phyloP scores from a whole-genome alignment of 2,888 invertebrate species.

The Drosophila parthenogenetica region DNA sequence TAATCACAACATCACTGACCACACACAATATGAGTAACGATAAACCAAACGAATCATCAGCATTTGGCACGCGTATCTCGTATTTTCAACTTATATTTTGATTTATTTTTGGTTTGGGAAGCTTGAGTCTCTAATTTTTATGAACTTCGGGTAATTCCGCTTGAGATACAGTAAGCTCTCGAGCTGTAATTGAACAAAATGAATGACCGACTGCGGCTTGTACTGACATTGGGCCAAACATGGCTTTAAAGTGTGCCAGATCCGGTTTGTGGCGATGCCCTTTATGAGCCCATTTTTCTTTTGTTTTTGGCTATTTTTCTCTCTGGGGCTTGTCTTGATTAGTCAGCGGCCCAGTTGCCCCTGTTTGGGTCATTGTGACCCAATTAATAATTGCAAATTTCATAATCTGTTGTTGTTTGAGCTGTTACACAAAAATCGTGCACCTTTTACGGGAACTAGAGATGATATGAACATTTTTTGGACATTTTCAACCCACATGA shows the following conservation, averaged over 20 bases:
- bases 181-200: conserved; percentile 34
- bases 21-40: conserved; percentile 48
- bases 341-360: conserved; percentile 45
- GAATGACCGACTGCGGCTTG: conserved; percentile 44
- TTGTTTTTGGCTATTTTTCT: neutral
- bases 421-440: conserved; percentile 38
- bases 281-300: conserved; percentile 5
- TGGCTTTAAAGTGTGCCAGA: conserved; percentile 43
- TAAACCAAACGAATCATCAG: conserved; percentile 27
- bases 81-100: neutral
- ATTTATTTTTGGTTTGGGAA: neutral
- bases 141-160: conserved; percentile 79
- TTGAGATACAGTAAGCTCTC: conserved; percentile 23
- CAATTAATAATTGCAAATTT: conserved; percentile 74
- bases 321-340: conserved; percentile 22
- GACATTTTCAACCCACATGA: conserved; percentile 59
- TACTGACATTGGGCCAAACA: conserved; percentile 65
- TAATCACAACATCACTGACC: conserved; percentile 58
- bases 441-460: conserved; percentile 67
- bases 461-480: conserved; percentile 53
- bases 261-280: conserved; percentile 66
- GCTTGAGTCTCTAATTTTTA: conserved; percentile 59
- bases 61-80: conserved; percentile 44
- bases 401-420: conserved; percentile 46
- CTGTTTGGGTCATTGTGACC: conserved; percentile 63